A percentile compares a stretch with the other conserved stretches of the same genome.
phyloP scores from a whole-genome alignment of 2,797 vertebrate genomes.

The Telmatherina bonti region DNA sequence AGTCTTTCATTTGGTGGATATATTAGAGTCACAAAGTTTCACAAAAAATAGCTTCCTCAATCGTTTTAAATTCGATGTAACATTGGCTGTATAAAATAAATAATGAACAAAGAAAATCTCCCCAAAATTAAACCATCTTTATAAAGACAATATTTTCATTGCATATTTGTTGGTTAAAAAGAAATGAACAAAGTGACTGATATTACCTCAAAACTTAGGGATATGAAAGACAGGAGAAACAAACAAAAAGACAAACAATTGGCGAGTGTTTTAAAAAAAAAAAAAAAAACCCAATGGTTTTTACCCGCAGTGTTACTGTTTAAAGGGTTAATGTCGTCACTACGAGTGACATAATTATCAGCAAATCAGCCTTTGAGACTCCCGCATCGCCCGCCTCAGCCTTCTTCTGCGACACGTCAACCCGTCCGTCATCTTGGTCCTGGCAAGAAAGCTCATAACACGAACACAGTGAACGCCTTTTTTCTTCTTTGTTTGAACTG shows the following conservation, averaged over 20 bases:
- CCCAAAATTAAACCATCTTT: no score
- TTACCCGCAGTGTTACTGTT: background rate
- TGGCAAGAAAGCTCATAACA: no score
- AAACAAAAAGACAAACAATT: background rate
- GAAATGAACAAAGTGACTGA: background rate
- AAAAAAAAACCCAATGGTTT: background rate
- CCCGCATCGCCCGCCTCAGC: no score
- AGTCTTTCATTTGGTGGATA: background rate
- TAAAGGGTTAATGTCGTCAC: constrained; percentile 34
- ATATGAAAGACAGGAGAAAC: background rate
- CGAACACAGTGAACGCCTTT: no score
- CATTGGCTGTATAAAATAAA: no score
- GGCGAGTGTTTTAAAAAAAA: background rate
- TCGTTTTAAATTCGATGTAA: background rate
- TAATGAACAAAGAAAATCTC: no score
- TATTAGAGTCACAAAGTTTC: background rate
- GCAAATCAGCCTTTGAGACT: constrained; percentile 69
- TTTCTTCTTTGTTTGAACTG: no score
- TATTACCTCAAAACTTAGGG: background rate
- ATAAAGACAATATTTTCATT: background rate
- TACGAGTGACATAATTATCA: constrained; percentile 56
- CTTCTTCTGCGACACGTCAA: no score
- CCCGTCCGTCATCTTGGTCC: no score
- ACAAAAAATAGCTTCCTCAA: background rate
- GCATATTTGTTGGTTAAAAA: background rate